Evolutionary conservation across 2,888 invertebrate species (phyloP).

Genomic region (Cosmia pyralina): DNA sequence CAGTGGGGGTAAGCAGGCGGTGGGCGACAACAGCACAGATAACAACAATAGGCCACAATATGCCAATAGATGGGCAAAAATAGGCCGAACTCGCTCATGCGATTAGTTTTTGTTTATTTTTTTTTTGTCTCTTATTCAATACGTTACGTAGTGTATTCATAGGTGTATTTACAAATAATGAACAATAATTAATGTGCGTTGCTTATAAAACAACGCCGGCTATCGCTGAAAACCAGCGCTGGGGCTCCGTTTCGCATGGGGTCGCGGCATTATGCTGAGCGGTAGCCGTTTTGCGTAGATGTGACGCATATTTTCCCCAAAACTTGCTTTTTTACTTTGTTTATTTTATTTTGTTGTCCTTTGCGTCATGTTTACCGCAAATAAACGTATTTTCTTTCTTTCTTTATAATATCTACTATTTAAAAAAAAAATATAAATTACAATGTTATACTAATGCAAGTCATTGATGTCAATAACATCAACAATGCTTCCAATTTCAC

Average conservation of each 20-base stretch:
- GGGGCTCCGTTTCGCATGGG: no score
- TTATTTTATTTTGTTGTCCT: no score
- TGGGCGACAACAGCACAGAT: conserved; percentile 10
- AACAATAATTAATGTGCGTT: neutral
- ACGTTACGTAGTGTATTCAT: neutral
- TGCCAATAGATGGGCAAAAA: neutral
- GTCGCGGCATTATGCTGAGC: no score
- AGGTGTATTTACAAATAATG: conserved; percentile 15
- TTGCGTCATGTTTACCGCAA: no score
- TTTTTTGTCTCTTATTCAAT: conserved; percentile 16
- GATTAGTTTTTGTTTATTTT: conserved; percentile 12
- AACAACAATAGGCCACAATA: conserved; percentile 13
- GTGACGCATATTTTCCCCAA: no score
- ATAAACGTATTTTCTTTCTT: no score
- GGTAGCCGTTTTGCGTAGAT: no score
- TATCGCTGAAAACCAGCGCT: no score
- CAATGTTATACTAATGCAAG: conserved; percentile 1
- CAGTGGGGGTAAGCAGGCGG: conserved; percentile 9
- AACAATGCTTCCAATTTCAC: conserved; percentile 28
- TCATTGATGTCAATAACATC: conserved; percentile 9
- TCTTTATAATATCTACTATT: no score
- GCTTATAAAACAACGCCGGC: conserved; percentile 36
- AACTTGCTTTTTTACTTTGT: no score
- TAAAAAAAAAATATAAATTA: no score
- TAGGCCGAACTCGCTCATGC: conserved; percentile 24